Evolutionary conservation across 2,113 vertebrate species (phyloP), one percentile per base, ranked within the genome.

Genomic region (Cottus gobio): DNA sequence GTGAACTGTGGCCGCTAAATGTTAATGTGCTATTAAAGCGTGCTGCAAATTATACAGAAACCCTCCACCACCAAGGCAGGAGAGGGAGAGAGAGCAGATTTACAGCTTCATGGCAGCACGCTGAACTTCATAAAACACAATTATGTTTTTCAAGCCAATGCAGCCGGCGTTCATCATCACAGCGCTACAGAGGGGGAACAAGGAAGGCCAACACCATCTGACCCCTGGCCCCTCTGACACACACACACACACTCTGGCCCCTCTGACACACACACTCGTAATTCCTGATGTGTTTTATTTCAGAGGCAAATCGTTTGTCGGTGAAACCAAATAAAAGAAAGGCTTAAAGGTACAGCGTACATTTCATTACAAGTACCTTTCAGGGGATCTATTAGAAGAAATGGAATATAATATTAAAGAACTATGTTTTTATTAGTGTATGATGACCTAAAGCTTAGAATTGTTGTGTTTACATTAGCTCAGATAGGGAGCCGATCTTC

Each of bases 21-120:
- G 87, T 83, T 87, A 90, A 88, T 91, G 85, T 71, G 70, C 61
- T 82, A 84, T 87, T 87, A 87, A 88, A 90, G 18, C 58, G 37
- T 30, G 31, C 70, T 82, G 86, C 82, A 89, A 75, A 83, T 85
- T 86, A 77, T 64, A 82, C 75, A 28, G 67, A 60, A 70, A 71
- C 67, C 62, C 72, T 77, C 50, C 7, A 42, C 80, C 82, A 4
- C 28, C 56, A 71, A 86, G 74, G 83, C 52, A 2, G 46, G 71
- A 2, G n/a, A 18, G 58, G 74, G 71, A 1, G 15, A 46, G 20
- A 7, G 67, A 46, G 9, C n/a, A 85, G 61, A 85, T 89, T 90
- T 87, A 85, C 64, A 52, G 63, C 73, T 30, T n/a, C 20, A 15
- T 36, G 71, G 77, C 50, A 5, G 66, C 37, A 77, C 26, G n/a